phyloP scores from a whole-genome alignment of 1,140 invertebrate genomes.

The Uloborus diversus region DNA sequence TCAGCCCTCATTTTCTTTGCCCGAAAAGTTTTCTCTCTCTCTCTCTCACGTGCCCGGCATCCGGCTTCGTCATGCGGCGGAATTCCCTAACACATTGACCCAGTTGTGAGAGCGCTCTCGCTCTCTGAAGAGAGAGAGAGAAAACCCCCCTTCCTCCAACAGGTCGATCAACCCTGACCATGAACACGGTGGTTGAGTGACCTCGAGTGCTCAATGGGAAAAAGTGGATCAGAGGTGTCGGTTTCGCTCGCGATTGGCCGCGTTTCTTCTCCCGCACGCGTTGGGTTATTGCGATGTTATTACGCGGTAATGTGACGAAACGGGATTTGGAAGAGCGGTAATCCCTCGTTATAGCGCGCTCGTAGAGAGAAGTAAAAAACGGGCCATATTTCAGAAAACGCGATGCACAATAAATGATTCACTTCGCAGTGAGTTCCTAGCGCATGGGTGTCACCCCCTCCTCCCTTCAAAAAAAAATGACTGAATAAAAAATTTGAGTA shows the following conservation, averaged over 20 bases:
- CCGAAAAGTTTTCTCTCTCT: not conserved
- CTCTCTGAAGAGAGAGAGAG: not conserved
- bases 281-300: too few relatives aligned
- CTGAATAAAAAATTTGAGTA: too few relatives aligned
- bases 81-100: slow-evolving; percentile 41
- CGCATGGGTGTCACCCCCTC: too few relatives aligned
- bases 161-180: slow-evolving; percentile 52
- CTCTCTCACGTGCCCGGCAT: not conserved
- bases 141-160: slow-evolving; percentile 2
- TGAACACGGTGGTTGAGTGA: slow-evolving; percentile 49
- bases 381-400: too few relatives aligned
- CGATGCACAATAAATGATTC: too few relatives aligned
- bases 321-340: not conserved
- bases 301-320: too few relatives aligned
- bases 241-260: too few relatives aligned
- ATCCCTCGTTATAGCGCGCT: not conserved
- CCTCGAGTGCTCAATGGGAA: slow-evolving; percentile 5
- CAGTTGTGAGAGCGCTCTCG: slow-evolving; percentile 7
- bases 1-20: not conserved
- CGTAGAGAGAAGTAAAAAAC: not conserved
- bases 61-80: not conserved
- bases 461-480: too few relatives aligned
- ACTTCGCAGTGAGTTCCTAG: too few relatives aligned
- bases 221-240: too few relatives aligned
- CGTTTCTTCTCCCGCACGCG: too few relatives aligned